Evolutionary conservation across 2,113 vertebrate genomes (phyloP), one percentile per base, ranked within the genome.

Genomic region (Cinclus mexicanus): DNA sequence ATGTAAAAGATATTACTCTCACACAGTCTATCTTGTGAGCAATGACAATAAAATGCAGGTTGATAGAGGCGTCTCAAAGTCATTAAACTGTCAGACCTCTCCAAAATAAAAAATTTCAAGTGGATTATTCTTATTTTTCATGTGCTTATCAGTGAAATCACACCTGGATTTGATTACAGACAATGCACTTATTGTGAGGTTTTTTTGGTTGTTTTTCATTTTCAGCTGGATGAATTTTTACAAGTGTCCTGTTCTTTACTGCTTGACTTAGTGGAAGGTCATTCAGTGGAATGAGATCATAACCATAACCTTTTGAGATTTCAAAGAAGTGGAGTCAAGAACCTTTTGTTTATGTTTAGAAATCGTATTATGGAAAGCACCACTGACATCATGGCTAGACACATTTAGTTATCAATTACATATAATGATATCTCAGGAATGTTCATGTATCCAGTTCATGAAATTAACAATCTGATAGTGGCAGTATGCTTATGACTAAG

Each of bases 131-230:
- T 22, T 71, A 41, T 26, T 85, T 56, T 68, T 64, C 16, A 37
- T 1, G 1, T 49, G 7, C 24, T 93, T 53, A 49, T 56, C 35
- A 59, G 33, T 52, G 22, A 69, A 83, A 72, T 83, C 65, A 77
- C 77, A 35, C 31, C 31, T 75, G 11, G 9, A 33, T 76, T 91
- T 86, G 1, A 76, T 89, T 76, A 76, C 41, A 72, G 26, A 81
- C 15, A 56, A 56, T 65, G 10, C 13, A 44, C 2, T 69, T 87
- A 26, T 5, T 1, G 1, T 9, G 4, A 4, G 1, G 3, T 8
- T 31, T 35, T 22, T 44, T 35, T 55, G n/a, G 3, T 52, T 33
- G 7, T 11, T 80, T 59, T 74, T 46, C 1, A 46, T 85, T 92
- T 91, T 87, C 64, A 87, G 15, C 41, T 69, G 57, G 26, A 39